Evolutionary conservation across 2,888 invertebrate genomes (phyloP).

Genomic region (Pheosia tremula): DNA sequence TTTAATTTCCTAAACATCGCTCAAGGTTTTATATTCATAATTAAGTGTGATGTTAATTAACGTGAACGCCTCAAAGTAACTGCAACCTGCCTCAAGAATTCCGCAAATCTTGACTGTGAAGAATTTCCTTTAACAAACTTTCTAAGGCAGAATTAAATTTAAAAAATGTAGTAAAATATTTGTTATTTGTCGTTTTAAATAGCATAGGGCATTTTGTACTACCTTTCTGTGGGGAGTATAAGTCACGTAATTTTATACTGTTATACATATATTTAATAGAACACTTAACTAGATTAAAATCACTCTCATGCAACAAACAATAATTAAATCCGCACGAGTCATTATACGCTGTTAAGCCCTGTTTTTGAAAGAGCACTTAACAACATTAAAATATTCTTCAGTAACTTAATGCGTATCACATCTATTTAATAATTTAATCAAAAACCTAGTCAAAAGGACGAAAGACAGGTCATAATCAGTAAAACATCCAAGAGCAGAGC

Average conservation of each 20-base stretch:
- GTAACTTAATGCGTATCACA: constrained; percentile 11
- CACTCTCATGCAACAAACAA: too few relatives aligned
- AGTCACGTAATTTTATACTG: too few relatives aligned
- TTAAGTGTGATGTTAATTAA: constrained; percentile 49
- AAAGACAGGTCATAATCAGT: constrained; percentile 53
- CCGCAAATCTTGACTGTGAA: constrained; percentile 19
- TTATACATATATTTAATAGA: too few relatives aligned
- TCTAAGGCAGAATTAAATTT: background rate
- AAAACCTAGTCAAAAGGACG: constrained; percentile 27
- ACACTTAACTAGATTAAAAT: too few relatives aligned
- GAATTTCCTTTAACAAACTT: background rate
- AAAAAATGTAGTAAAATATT: background rate
- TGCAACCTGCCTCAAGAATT: constrained; percentile 13
- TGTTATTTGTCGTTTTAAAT: too few relatives aligned
- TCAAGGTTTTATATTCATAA: constrained; percentile 47
- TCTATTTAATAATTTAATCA: constrained; percentile 61
- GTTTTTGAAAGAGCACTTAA: too few relatives aligned
- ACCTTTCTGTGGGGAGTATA: too few relatives aligned
- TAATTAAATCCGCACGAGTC: too few relatives aligned
- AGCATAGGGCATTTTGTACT: too few relatives aligned
- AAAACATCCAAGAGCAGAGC: constrained; percentile 55
- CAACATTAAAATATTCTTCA: too few relatives aligned
- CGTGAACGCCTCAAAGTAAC: constrained; percentile 21
- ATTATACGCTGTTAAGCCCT: too few relatives aligned
- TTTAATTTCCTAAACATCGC: constrained; percentile 59